phyloP scores from a whole-genome alignment of 2,113 vertebrate species.

The Chionis minor region DNA sequence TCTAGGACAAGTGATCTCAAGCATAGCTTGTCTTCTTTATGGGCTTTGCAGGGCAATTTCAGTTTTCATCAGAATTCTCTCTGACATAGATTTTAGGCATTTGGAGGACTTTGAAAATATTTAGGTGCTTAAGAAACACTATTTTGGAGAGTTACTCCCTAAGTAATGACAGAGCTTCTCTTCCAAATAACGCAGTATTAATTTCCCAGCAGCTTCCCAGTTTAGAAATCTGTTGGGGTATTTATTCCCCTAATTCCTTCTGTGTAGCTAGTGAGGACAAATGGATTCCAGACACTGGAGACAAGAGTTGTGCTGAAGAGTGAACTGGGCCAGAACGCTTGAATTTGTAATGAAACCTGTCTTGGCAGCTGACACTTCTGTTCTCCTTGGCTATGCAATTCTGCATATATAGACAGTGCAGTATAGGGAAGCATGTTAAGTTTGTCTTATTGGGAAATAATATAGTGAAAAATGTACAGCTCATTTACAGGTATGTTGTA shows the following conservation, averaged over 20 bases:
- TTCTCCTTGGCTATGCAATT: background rate
- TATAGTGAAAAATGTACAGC: background rate
- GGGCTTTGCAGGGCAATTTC: background rate
- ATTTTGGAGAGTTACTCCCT: background rate
- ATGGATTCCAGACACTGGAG: background rate
- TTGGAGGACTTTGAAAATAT: background rate
- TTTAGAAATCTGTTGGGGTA: background rate
- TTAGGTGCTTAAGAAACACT: background rate
- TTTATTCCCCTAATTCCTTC: background rate
- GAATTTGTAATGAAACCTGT: background rate
- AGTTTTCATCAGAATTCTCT: background rate
- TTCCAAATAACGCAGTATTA: background rate
- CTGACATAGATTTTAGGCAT: background rate
- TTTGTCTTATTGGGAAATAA: slow-evolving; percentile 4
- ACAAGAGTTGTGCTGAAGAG: background rate
- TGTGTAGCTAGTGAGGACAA: background rate
- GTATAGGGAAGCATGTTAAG: background rate
- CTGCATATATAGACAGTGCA: background rate
- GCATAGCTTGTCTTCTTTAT: background rate
- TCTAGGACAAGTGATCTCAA: background rate
- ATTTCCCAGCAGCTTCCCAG: background rate
- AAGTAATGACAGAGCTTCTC: background rate
- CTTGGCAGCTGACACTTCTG: background rate
- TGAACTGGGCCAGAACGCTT: background rate
- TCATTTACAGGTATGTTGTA: background rate